Base-by-base conservation (phyloP, 1,140 invertebrate species). In the Heliconius congener region DNA sequence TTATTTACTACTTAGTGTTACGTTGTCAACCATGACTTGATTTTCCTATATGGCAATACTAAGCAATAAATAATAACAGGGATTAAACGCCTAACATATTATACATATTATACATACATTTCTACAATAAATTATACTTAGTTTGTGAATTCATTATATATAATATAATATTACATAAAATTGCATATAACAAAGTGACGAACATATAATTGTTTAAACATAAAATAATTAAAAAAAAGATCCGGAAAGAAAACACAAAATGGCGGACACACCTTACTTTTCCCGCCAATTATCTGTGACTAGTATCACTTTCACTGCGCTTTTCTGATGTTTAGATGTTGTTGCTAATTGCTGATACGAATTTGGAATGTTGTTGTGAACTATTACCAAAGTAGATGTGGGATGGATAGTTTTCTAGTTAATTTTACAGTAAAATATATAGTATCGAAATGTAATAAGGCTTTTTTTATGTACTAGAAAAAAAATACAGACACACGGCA, bases 291-390 rank as follows among this genome's bases (percentile, higher is more conserved):
- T 87, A 87, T 77, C 73, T 76, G 72, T 84, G 77, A 84, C 79
- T 79, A 81, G 85, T 74, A 86, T 88, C 86, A 87, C 90, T 91
- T 91, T 91, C 90, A 85, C 84, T 76, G 85, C 42, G 77, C 78
- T 76, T 89, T 89, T 88, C 87, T 84, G 73, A 78, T 75, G 83
- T 82, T 82, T 85, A 85, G 79, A 87, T 82, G 83, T 71, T 82
- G 52, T 71, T 78, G 83, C 73, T 86, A 82, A 85, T 83, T 83
- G 60, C 71, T 37, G 50, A 50, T 72, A 78, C 79, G 37, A 52
- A 76, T 83, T 73, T 77, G 80, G 80, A 74, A 79, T 76, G 74
- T 50, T 66, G 74, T 72, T 60, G 52, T 27, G 50, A 73, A 66
- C 74, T n/a, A 50, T 66, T 27, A 71, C 23, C 75, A 50, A 50